phyloP scores from a whole-genome alignment of 2,888 invertebrate genomes.

The Amiota mariae region DNA sequence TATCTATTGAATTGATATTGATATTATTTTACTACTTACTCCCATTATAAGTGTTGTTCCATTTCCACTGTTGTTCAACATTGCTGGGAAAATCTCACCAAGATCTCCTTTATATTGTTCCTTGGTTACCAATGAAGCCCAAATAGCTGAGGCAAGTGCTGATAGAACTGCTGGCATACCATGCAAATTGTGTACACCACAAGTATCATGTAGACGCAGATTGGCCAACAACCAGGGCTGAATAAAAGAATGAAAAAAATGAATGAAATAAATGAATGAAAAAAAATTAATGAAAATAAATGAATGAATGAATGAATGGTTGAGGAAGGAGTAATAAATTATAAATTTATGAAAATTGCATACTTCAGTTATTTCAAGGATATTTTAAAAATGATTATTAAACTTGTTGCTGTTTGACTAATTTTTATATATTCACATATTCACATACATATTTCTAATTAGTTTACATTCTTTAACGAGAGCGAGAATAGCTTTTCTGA shows the following conservation, averaged over 20 bases:
- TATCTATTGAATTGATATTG: neutral
- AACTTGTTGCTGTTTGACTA: constrained; percentile 8
- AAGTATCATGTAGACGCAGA: constrained; percentile 75
- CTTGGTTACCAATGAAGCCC: constrained; percentile 82
- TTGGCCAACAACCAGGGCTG: constrained; percentile 69
- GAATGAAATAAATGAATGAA: neutral
- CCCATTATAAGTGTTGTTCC: constrained; percentile 61
- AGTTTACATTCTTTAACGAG: constrained; percentile 28
- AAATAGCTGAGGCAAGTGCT: constrained; percentile 84
- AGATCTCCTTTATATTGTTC: constrained; percentile 78
- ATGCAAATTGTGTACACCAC: constrained; percentile 96
- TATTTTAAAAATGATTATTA: neutral
- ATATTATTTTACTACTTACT: constrained; percentile 54
- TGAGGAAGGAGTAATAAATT: neutral
- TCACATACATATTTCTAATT: constrained; percentile 25
- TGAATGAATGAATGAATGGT: neutral
- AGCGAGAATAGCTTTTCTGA: constrained; percentile 2
- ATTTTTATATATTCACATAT: constrained; percentile 5
- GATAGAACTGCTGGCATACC: constrained; percentile 95
- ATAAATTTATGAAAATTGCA: neutral
- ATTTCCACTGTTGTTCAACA: constrained; percentile 65
- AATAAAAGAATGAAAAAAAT: neutral
- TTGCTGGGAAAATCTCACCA: constrained; percentile 78
- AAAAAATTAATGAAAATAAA: neutral
- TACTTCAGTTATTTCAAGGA: constrained; percentile 10